These are phyloP conservation scores for Ormyrus labotus DNA, from an alignment of 2,888 invertebrate genomes.

Conservation along the genomic window DNA sequence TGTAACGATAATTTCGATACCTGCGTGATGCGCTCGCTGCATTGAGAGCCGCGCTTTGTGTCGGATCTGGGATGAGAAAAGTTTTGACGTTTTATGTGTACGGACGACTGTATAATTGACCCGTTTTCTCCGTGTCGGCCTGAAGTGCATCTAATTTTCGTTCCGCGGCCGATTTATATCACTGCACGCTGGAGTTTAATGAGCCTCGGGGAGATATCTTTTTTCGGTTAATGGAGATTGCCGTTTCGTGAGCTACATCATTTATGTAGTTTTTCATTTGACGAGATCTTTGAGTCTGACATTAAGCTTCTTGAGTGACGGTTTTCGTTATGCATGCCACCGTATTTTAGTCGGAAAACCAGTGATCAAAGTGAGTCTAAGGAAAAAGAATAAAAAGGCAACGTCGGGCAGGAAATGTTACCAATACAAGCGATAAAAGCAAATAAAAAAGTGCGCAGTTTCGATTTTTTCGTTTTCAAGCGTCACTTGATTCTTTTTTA, in stretches of 20 bases:
- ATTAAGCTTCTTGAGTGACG: no score
- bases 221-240: background rate
- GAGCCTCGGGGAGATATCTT: background rate
- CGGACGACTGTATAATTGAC: constrained; percentile 11
- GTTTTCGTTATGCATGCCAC: no score
- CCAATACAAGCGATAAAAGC: no score
- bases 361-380: no score
- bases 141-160: constrained; percentile 6
- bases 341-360: no score
- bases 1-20: background rate
- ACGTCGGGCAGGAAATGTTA: no score
- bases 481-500: no score
- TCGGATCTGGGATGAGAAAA: constrained; percentile 27
- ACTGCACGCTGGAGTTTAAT: background rate
- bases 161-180: background rate
- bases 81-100: constrained; percentile 21
- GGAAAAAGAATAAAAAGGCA: no score
- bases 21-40: background rate
- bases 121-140: background rate
- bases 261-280: background rate
- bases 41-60: background rate
- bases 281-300: no score
- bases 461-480: no score
- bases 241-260: background rate
- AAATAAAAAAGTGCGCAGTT: no score